Base-by-base conservation (phyloP, 2,113 vertebrate species). In the Ramphastos sulfuratus region DNA sequence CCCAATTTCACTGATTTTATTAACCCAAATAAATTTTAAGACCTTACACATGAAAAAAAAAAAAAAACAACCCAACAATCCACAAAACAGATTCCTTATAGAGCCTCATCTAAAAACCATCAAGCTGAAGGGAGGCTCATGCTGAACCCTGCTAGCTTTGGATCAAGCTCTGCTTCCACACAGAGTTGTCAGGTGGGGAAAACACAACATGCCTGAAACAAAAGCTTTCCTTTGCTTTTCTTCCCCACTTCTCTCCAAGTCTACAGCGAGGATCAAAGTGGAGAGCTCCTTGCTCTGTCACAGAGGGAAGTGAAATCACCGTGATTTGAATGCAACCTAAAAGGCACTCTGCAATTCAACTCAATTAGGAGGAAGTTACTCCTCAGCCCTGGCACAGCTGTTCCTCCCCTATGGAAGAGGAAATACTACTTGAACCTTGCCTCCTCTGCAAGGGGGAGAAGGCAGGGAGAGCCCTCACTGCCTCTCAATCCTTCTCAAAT, bases 261-360 rank as follows among this genome's bases (percentile, higher is more conserved):
- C 87, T 78, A 82, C 92, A 90, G 8, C n/a, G 10, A 31, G 6
- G 64, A 89, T 92, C 87, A 27, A 78, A 95, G 84, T 50, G 33
- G 73, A 85, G 84, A 81, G 73, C 20, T 64, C 82, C 69, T 69
- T 42, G 79, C 82, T 87, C 91, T 85, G 88, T 71, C 80, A 84
- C 89, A 33, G 85, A 79, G 85, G 80, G 82, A 95, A 91, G 79
- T 16, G 44, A 87, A 92, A 90, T 66, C 60, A 80, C 70, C 75
- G 37, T 7, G 56, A 93, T 92, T 48, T 66, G 50, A 82, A 74
- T 33, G 76, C 75, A 56, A 75, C 63, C 86, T 92, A 75, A 84
- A 82, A 90, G 48, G 64, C 52, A 66, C 91, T 90, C 87, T 83
- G 89, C 90, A 80, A 71, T 91, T 92, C 94, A 81, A 35, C 91